Evolutionary conservation across 2,113 vertebrate species (phyloP).

Genomic region (Oncorhynchus gorbuscha): DNA sequence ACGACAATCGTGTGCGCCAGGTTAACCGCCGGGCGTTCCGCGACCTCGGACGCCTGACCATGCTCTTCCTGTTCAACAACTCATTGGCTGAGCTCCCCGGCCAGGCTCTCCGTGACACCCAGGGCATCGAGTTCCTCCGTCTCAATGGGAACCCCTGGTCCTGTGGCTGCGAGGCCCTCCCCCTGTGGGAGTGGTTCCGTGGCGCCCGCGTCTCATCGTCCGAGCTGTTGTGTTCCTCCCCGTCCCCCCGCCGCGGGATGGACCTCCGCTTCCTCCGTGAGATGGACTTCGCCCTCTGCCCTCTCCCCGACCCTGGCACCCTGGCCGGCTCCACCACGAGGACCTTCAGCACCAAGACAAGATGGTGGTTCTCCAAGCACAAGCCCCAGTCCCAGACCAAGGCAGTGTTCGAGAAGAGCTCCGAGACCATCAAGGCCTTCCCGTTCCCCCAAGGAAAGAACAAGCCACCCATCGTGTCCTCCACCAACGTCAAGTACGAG

Average conservation of each 20-base stretch:
- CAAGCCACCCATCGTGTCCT: constrained; percentile 55
- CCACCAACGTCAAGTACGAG: constrained; percentile 77
- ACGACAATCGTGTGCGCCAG: constrained; percentile 87
- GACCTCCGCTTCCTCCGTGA: constrained; percentile 89
- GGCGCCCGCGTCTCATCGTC: constrained; percentile 87
- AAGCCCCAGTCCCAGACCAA: constrained; percentile 86
- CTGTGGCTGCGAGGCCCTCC: constrained; percentile 90
- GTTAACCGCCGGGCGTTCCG: constrained; percentile 88
- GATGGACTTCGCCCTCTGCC: constrained; percentile 85
- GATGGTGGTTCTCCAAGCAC: constrained; percentile 84
- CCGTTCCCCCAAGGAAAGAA: constrained; percentile 65
- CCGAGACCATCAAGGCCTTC: constrained; percentile 80
- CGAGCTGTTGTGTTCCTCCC: constrained; percentile 84
- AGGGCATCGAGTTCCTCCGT: constrained; percentile 90
- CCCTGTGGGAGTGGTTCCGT: constrained; percentile 93
- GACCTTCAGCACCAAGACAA: constrained; percentile 82
- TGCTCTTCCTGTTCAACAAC: constrained; percentile 98
- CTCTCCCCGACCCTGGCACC: constrained; percentile 79
- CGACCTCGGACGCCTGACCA: constrained; percentile 89
- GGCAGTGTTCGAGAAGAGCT: constrained; percentile 77
- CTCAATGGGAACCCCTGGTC: constrained; percentile 97
- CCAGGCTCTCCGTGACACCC: constrained; percentile 85
- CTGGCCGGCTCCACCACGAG: constrained; percentile 78
- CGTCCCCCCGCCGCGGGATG: constrained; percentile 79
- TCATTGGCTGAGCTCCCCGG: constrained; percentile 86